A percentile compares a stretch with the other conserved stretches of the same genome.
Evolutionary conservation across 2,888 invertebrate species (phyloP).

Genomic region (Arge pagana): DNA sequence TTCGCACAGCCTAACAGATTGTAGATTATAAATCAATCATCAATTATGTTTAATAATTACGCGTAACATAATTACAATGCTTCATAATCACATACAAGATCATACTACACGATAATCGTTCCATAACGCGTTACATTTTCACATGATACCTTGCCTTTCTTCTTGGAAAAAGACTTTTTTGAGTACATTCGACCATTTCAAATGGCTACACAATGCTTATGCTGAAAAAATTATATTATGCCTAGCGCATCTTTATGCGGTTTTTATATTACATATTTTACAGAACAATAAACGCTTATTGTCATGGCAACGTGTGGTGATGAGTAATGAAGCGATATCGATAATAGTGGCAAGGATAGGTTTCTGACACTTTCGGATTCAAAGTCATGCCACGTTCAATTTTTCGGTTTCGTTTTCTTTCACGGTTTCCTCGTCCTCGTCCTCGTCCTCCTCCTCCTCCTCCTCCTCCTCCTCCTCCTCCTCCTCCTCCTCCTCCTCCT

Average conservation of each 20-base stretch:
- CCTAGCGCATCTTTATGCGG: conserved; percentile 18
- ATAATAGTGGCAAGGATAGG: conserved; percentile 37
- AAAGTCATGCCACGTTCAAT: conserved; percentile 31
- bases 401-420: conserved; percentile 11
- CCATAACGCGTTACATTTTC: conserved; percentile 24
- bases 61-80: conserved; percentile 14
- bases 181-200: conserved; percentile 17
- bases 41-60: conserved; percentile 43
- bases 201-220: conserved; percentile 17
- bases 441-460: conserved; percentile 28
- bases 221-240: conserved; percentile 20
- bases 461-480: neutral
- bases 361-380: conserved; percentile 36
- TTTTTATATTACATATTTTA: conserved; percentile 52
- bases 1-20: conserved; percentile 56
- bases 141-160: conserved; percentile 11
- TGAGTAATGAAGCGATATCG: conserved; percentile 40
- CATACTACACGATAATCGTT: conserved; percentile 19
- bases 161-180: conserved; percentile 1
- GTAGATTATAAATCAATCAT: conserved; percentile 42
- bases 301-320: conserved; percentile 54
- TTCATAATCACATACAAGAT: conserved; percentile 12
- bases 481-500: neutral
- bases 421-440: conserved; percentile 10
- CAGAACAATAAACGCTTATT: conserved; percentile 52